Percentiles rank a stretch among this genome's conserved stretches.
Conservation (phyloP, 2,888 invertebrate species). For the Conchocele bisecta region DNA sequence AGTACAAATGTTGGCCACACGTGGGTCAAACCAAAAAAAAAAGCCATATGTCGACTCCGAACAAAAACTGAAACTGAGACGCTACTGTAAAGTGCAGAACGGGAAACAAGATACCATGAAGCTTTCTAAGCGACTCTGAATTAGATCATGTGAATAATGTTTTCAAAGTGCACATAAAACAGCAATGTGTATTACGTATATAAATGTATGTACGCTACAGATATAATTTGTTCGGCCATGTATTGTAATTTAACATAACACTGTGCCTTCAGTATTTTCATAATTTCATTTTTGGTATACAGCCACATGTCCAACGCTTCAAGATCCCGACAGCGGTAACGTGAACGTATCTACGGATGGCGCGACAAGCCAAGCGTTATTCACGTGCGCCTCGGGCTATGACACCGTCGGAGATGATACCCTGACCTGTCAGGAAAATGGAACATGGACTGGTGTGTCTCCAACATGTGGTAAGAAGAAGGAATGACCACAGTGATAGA, state of each 20-base stretch:
- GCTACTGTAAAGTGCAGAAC: too few relatives aligned
- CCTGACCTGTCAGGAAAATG: slow-evolving; percentile 22
- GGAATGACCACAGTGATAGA: too few relatives aligned
- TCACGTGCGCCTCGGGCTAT: slow-evolving; percentile 34
- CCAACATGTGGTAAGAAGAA: slow-evolving; percentile 28
- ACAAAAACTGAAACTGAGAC: too few relatives aligned
- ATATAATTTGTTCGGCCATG: not conserved
- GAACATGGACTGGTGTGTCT: slow-evolving; percentile 20
- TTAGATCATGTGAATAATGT: too few relatives aligned
- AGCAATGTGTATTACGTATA: too few relatives aligned
- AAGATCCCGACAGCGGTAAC: slow-evolving; percentile 24
- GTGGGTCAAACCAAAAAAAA: too few relatives aligned
- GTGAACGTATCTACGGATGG: slow-evolving; percentile 36
- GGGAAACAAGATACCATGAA: too few relatives aligned
- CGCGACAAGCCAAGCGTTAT: slow-evolving; percentile 14
- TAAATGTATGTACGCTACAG: not conserved
- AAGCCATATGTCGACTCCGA: too few relatives aligned
- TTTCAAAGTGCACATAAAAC: too few relatives aligned
- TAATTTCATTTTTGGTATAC: not conserved
- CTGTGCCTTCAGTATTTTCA: not conserved
- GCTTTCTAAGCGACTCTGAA: too few relatives aligned
- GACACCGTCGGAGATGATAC: slow-evolving; percentile 13
- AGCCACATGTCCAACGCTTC: slow-evolving; percentile 30
- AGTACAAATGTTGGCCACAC: too few relatives aligned
- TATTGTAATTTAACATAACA: not conserved